Conservation (phyloP, 1,140 invertebrate genomes). For the Pseudomyrmex flavicornis region DNA sequence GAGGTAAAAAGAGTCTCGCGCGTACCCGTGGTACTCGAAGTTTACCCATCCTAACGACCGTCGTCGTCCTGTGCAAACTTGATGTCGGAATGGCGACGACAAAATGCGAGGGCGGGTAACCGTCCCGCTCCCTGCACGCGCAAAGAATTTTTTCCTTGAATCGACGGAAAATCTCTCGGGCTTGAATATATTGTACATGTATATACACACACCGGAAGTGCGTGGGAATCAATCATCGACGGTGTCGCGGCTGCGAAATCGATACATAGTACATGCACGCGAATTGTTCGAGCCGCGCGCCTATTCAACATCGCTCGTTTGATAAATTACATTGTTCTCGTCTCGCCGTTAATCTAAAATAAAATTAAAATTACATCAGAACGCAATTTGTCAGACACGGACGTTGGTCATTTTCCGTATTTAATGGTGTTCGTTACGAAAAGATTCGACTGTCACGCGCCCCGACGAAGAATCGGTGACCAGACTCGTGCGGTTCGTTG, state of each 20-base stretch:
- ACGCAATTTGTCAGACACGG: no score
- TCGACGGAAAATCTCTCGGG: neutral
- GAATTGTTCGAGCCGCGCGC: no score
- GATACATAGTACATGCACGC: neutral
- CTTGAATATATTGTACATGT: no score
- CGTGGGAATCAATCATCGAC: neutral
- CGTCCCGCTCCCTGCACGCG: neutral
- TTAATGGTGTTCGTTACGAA: no score
- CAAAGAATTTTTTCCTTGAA: conserved; percentile 13
- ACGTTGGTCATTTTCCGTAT: neutral
- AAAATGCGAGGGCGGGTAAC: neutral
- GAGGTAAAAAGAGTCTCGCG: conserved; percentile 59
- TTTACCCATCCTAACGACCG: conserved; percentile 69
- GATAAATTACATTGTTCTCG: no score
- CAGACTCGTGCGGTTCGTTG: neutral
- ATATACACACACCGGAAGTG: neutral
- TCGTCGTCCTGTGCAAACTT: conserved; percentile 68
- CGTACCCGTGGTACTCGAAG: conserved; percentile 52
- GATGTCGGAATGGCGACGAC: conserved; percentile 37
- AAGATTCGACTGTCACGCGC: neutral
- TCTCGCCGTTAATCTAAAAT: no score
- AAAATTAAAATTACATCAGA: no score
- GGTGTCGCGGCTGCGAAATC: neutral
- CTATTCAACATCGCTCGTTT: no score
- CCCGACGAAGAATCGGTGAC: neutral